Evolutionary conservation across 1,140 invertebrate species (phyloP), one percentile per base, ranked within the genome.

Genomic region (Araneus ventricosus): DNA sequence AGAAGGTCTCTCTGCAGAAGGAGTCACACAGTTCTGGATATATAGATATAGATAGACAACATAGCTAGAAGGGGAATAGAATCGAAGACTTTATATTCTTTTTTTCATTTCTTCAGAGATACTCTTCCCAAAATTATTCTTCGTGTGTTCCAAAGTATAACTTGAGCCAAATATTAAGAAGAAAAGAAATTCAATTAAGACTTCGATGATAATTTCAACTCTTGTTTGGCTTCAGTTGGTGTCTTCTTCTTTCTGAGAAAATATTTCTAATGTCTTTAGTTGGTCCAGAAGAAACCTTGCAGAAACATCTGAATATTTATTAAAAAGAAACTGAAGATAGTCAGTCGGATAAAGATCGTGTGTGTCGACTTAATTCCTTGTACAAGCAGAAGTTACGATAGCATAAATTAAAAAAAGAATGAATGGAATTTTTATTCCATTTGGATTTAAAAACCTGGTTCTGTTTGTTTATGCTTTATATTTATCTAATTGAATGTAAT

Each of bases 31-130:
- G 7, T 24, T 63, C 20, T 63, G 8, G 4, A 63, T 63, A 37
- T 37, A 75, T 75, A 75, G 70, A 75, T 75, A 75, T 75, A 75
- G 70, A 75, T 34, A 75, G 70, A 75, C 27, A 75, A 22, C 30
- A 75, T 20, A 27, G 70, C 70, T 30, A 5, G 27, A 34, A 37
- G 70, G 70, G 30, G 30, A 20, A 75, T 34, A 75, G 30, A 34
- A 34, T 75, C 17, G 70, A 75, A 75, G 27, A 34, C 17, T 37
- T 20, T 63, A n/a, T n/a, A 14, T 0, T 52, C 17, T 14, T 52
- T 14, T 52, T 70, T 27, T 67, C 5, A n/a, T 67, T 67, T 63
- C 17, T 70, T 37, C 20, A 75, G 30, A 14, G 20, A 37, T 20
- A 17, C 17, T 75, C 27, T 75, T 75, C 30, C 30, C 27, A 75